Base-by-base conservation (phyloP, 2,797 vertebrate species). In the Malurus splendens region DNA sequence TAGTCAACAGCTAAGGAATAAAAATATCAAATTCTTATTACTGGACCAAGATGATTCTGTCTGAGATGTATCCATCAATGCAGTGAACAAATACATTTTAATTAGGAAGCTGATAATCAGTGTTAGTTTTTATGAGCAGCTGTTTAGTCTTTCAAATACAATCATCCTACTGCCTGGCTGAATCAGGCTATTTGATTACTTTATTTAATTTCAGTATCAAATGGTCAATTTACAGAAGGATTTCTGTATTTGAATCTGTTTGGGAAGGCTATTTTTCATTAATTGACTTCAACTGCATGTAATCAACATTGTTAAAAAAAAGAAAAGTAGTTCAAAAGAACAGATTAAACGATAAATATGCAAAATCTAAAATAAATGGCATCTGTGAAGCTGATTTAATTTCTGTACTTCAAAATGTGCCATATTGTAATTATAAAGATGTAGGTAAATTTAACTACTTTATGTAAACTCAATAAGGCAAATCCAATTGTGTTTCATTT, bases 371-470 rank as follows among this genome's bases (percentile, higher is more conserved):
- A 76, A 90, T 87, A 89, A 94, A 90, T 78, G 23, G 2, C 60
- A 87, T 72, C 61, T 85, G 60, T 52, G 52, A 88, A 64, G 16
- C 52, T 82, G 54, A 90, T 89, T 80, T 80, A 89, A 91, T 82
- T 92, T 94, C 78, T 78, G 22, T 68, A 41, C 41, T 93, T 91
- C 73, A 91, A 85, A 91, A 80, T 82, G 17, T 93, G 44, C 48
- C 82, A 81, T 44, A 89, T 64, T 92, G 30, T 86, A 94, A 90
- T 67, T 95, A 82, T 41, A 74, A 82, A 66, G 45, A 91, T 79
- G 90, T 90, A 90, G 73, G 70, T 94, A 90, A 93, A 91, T 80
- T 70, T 90, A 88, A 94, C 82, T 85, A 82, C 78, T 93, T 95
- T 88, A 79, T 80, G 50, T 78, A 93, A 93, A 92, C 51, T 92